Evolutionary conservation across 2,797 vertebrate genomes (phyloP).

Genomic region (Hippoglossus hippoglossus): DNA sequence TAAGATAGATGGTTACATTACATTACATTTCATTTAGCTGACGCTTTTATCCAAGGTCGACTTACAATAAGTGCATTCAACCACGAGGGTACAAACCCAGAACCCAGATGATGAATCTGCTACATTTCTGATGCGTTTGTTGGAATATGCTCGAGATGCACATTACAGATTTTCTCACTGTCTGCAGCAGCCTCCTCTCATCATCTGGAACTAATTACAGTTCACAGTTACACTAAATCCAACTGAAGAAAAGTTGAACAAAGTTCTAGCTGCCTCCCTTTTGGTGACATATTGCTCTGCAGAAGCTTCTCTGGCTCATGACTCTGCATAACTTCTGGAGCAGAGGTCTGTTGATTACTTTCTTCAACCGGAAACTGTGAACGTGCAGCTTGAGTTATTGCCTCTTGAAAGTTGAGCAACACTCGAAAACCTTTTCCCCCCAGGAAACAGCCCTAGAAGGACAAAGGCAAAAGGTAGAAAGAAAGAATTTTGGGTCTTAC

Average conservation of each 20-base stretch:
- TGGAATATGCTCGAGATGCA: conserved; percentile 10
- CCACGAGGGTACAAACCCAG: too few relatives aligned
- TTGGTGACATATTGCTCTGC: conserved; percentile 2
- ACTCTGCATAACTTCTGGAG: not conserved
- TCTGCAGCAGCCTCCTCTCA: not conserved
- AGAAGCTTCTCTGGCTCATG: not conserved
- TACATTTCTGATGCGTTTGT: conserved; percentile 12
- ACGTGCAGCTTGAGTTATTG: not conserved
- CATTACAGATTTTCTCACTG: conserved; percentile 7
- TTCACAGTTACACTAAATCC: too few relatives aligned
- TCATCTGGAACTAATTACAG: conserved; percentile 27
- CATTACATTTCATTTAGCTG: too few relatives aligned
- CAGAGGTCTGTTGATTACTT: not conserved
- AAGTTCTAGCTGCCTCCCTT: conserved; percentile 9
- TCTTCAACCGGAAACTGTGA: not conserved
- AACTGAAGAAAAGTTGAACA: conserved; percentile 1
- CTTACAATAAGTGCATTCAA: too few relatives aligned
- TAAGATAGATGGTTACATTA: conserved; percentile 4
- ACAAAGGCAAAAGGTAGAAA: not conserved
- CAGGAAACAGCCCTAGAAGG: not conserved
- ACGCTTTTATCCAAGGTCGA: too few relatives aligned
- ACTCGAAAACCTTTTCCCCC: not conserved
- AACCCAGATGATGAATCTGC: conserved; percentile 18
- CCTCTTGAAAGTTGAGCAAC: not conserved
- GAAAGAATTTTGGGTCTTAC: not conserved